Conservation (phyloP, 2,113 vertebrate genomes). For the Drymodes brunneopygia region DNA sequence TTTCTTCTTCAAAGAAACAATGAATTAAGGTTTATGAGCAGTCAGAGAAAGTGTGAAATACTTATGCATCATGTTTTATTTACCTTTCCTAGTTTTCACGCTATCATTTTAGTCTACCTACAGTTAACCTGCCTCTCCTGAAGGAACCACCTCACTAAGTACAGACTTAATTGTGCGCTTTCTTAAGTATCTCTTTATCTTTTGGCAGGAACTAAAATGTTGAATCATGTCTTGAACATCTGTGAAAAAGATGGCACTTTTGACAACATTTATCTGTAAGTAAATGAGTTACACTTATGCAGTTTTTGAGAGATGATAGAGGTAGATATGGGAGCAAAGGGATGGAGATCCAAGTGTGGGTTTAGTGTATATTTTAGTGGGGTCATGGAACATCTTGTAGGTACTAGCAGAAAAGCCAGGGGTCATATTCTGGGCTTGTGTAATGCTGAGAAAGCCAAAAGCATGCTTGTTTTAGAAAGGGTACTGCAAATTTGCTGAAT, state of each 20-base stretch:
- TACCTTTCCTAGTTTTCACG: not conserved
- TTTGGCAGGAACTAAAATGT: conserved; percentile 95
- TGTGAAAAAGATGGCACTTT: conserved; percentile 99
- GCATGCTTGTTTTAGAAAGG: not conserved
- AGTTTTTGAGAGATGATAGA: not conserved
- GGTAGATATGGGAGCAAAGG: not conserved
- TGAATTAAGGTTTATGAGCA: not conserved
- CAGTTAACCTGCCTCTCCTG: not conserved
- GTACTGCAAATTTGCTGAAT: not conserved
- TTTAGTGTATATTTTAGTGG: not conserved
- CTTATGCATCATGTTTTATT: not conserved
- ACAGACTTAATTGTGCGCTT: not conserved
- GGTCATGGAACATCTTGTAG: not conserved
- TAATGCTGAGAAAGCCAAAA: not conserved
- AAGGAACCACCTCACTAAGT: not conserved
- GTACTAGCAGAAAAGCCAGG: not conserved
- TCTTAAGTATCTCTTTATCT: conserved; percentile 28
- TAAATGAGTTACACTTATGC: conserved; percentile 5
- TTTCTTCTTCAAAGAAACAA: not conserved
- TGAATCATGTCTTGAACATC: conserved; percentile 99
- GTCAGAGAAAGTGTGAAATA: not conserved
- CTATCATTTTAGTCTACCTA: not conserved
- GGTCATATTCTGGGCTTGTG: not conserved
- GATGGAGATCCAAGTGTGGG: not conserved
- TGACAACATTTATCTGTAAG: conserved; percentile 99